Evolutionary conservation across 2,797 vertebrate genomes (phyloP).

Genomic region (Hydrophis major): DNA sequence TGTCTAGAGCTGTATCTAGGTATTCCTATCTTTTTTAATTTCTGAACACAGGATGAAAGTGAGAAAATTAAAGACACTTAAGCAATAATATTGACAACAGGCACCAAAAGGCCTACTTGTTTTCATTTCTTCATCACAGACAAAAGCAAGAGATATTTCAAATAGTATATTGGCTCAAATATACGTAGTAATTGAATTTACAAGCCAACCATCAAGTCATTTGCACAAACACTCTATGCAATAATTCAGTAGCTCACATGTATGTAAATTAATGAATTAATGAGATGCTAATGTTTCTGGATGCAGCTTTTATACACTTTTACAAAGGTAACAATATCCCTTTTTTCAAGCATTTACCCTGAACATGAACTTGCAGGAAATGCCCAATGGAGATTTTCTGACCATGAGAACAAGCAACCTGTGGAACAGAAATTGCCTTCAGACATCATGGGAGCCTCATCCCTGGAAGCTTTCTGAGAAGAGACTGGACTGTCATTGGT

Average conservation of each 20-base stretch:
- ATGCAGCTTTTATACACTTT: not conserved
- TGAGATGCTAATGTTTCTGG: not conserved
- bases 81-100: not conserved
- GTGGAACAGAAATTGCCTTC: no score
- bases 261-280: not conserved
- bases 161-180: not conserved
- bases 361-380: not conserved
- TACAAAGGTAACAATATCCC: not conserved
- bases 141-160: rapidly evolving
- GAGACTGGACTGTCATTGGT: no score
- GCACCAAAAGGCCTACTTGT: not conserved
- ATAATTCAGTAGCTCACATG: not conserved
- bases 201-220: not conserved
- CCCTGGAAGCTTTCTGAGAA: no score
- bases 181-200: not conserved
- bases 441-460: no score
- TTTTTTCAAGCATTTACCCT: not conserved
- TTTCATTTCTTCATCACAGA: rapidly evolving
- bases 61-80: not conserved
- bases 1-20: not conserved
- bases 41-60: not conserved
- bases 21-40: not conserved
- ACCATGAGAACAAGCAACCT: no score
- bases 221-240: not conserved
- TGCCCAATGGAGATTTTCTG: no score